Base-by-base conservation (phyloP, 2,797 vertebrate species). In the Etheostoma perlongum region DNA sequence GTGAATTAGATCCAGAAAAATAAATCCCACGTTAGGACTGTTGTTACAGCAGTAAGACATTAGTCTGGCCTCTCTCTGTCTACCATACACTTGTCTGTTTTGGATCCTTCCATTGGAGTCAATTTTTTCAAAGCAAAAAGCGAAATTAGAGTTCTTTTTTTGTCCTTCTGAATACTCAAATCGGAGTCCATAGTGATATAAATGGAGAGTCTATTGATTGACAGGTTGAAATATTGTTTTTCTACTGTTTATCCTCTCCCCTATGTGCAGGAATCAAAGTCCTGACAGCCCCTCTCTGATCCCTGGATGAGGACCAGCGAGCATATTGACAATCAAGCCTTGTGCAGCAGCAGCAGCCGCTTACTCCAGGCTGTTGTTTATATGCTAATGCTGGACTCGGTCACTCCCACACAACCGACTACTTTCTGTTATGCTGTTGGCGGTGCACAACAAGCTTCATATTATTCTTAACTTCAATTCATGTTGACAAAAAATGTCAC, bases 241-340 rank as follows among this genome's bases (percentile, higher is more conserved):
- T 89, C 55, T 80, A 72, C 87, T 85, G 78, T 90, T 92, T 87
- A 90, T 88, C 76, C 82, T 84, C 83, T 88, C 81, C 64, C 60
- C 66, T 63, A 76, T 85, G 83, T 83, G 79, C 73, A 70, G 79
- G 85, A 91, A 88, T 83, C 88, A 87, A 84, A 90, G 86, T 81
- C 81, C 82, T 88, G 88, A 87, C 91, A 88, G 84, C 79, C 74
- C 72, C 58, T 67, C 76, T 88, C 82, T 90, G 85, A 88, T 92
- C 82, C 72, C 85, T 87, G 82, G 91, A 92, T 89, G 85, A 90
- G 89, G 80, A 91, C 91, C 81, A 90, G 86, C 53, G 58, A 90
- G 71, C 87, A 84, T 89, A 91, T 91, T 89, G 91, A 90, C 87
- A 85, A 79, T 79, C 46, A 72, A 81, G 87, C 70, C 67, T 72